Evolutionary conservation across 2,797 vertebrate genomes (phyloP), one percentile per base, ranked within the genome.

Genomic region (Netta rufina): DNA sequence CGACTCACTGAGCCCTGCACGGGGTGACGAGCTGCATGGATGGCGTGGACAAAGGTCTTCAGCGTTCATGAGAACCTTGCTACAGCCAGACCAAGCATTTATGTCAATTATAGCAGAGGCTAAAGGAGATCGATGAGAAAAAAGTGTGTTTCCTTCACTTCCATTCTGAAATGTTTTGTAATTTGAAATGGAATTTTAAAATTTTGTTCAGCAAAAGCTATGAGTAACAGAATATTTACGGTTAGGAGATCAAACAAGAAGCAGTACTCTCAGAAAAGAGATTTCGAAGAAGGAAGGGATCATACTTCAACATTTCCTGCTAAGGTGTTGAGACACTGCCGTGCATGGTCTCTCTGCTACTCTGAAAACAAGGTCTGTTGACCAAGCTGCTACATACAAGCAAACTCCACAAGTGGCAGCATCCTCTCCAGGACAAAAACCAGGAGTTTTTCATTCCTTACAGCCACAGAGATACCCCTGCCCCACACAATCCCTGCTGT

Each of bases 1-100:
- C 65, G 71, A 69, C 3, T 11, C 38, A 32, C 45, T 2, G 20
- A 92, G 36, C 8, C 8, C 25, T 61, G 66, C 28, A 11, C 1
- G 2, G n/a, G 84, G 25, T 15, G n/a, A 67, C 65, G 49, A 0
- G 0, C 38, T 12, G 30, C 22, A 18, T 1, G 8, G 79, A 5
- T 67, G 61, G 45, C 62, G 25, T 5, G 22, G 76, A 33, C 51
- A 64, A 72, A 91, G 54, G n/a, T 25, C 45, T 41, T 36, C 16
- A 45, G 61, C 21, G 30, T 38, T 9, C 17, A 17, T 6, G 14
- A 54, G 51, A 69, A 73, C 27, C 27, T 22, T 8, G 4, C 12
- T n/a, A 58, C 13, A 11, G 38, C 4, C 58, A 74, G 64, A 65
- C 28, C 27, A 7, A 67, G 85, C 20, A 30, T 54, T n/a, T 20